A percentile compares a stretch with the other conserved stretches of the same genome.
phyloP scores from a whole-genome alignment of 1,140 invertebrate genomes.

The Hylaeus anthracinus region DNA sequence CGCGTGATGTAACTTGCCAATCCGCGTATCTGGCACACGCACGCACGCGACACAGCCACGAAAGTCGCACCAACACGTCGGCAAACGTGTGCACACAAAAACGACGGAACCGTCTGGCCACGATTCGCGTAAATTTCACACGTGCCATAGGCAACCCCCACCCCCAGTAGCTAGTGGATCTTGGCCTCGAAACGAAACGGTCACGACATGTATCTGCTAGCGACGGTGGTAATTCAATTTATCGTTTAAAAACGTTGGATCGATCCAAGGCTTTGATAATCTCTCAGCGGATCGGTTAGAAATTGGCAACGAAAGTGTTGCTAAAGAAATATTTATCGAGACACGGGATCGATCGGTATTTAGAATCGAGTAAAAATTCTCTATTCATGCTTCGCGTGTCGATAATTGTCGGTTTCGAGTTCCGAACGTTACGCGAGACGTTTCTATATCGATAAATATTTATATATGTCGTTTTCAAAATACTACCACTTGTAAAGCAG shows the following conservation, averaged over 20 bases:
- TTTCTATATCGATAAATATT: too few relatives aligned
- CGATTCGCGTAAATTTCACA: conserved; percentile 60
- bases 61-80: not conserved
- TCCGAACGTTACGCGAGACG: too few relatives aligned
- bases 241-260: conserved; percentile 18
- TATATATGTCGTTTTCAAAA: too few relatives aligned
- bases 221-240: conserved; percentile 34
- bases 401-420: too few relatives aligned
- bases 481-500: too few relatives aligned
- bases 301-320: not conserved
- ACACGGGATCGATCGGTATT: conserved; percentile 1
- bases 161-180: conserved; percentile 34
- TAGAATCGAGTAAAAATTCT: not conserved
- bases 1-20: conserved; percentile 44
- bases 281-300: not conserved
- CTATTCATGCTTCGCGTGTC: not conserved
- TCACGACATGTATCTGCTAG: conserved; percentile 24
- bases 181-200: conserved; percentile 58
- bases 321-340: not conserved
- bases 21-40: conserved; percentile 30
- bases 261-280: conserved; percentile 7
- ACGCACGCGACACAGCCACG: not conserved
- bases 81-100: not conserved
- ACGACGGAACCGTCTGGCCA: conserved; percentile 40
- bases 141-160: conserved; percentile 53